These are phyloP conservation scores for Condylura cristata DNA, from an alignment of 2,113 vertebrate species.

Conservation along the genomic window DNA sequence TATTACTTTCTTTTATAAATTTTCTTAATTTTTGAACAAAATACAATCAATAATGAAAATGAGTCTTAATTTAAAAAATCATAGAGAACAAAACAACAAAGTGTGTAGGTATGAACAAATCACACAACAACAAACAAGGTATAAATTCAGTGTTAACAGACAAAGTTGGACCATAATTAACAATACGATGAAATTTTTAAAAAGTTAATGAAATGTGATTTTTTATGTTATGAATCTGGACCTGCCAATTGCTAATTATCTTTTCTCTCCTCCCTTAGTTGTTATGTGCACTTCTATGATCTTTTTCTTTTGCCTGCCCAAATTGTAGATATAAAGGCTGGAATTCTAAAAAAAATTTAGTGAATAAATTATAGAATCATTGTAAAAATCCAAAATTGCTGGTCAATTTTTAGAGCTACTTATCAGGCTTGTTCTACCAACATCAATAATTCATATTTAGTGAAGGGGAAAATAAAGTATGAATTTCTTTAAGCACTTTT, in stretches of 20 bases:
- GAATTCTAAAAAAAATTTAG: neutral
- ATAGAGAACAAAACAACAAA: neutral
- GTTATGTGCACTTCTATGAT: neutral
- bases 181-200: neutral
- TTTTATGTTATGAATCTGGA: neutral
- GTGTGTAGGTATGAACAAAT: neutral
- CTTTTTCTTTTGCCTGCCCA: neutral
- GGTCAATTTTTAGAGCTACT: neutral
- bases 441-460: neutral
- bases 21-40: slow-evolving; percentile 26
- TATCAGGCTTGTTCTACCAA: neutral
- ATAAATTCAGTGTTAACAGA: neutral
- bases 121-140: neutral
- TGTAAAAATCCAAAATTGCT: neutral
- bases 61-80: neutral
- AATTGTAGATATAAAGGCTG: neutral
- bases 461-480: neutral
- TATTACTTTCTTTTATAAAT: neutral
- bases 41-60: neutral
- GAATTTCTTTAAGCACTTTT: neutral
- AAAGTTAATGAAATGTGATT: neutral
- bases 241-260: neutral
- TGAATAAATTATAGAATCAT: neutral
- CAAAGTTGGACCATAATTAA: neutral
- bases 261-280: neutral